phyloP scores from a whole-genome alignment of 2,888 invertebrate genomes.

The Chorisops tibialis region DNA sequence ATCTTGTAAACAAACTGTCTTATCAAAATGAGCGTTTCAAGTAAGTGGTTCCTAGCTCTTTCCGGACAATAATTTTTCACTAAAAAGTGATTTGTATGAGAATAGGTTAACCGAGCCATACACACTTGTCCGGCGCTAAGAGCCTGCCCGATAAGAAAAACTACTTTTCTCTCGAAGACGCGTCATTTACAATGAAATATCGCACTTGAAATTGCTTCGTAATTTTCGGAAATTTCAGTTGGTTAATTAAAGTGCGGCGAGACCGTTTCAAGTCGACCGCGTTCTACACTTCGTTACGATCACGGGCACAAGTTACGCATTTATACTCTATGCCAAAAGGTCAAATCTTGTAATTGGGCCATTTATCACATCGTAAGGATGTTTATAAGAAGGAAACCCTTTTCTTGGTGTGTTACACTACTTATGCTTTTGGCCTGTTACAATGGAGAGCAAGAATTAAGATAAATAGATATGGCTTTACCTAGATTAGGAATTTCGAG shows the following conservation, averaged over 20 bases:
- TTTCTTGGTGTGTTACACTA: background rate
- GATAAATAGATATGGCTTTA: too few relatives aligned
- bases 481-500: too few relatives aligned
- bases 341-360: slow-evolving; percentile 19
- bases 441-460: too few relatives aligned
- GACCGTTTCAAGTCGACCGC: slow-evolving; percentile 15
- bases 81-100: slow-evolving; percentile 20
- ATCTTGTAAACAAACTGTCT: slow-evolving; percentile 17
- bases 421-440: too few relatives aligned
- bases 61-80: background rate
- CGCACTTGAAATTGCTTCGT: background rate
- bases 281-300: too few relatives aligned
- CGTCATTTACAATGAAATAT: slow-evolving; percentile 3
- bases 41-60: background rate
- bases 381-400: slow-evolving; percentile 8
- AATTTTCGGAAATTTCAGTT: slow-evolving; percentile 3
- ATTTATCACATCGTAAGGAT: slow-evolving; percentile 22
- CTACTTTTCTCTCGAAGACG: background rate
- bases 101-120: background rate
- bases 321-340: slow-evolving; percentile 18
- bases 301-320: background rate
- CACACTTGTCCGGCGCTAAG: slow-evolving; percentile 3
- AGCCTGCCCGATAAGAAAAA: background rate
- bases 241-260: slow-evolving; percentile 10
- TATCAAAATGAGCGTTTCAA: slow-evolving; percentile 12